Evolutionary conservation across 2,113 vertebrate species (phyloP).

Genomic region (Hiodon alosoides): DNA sequence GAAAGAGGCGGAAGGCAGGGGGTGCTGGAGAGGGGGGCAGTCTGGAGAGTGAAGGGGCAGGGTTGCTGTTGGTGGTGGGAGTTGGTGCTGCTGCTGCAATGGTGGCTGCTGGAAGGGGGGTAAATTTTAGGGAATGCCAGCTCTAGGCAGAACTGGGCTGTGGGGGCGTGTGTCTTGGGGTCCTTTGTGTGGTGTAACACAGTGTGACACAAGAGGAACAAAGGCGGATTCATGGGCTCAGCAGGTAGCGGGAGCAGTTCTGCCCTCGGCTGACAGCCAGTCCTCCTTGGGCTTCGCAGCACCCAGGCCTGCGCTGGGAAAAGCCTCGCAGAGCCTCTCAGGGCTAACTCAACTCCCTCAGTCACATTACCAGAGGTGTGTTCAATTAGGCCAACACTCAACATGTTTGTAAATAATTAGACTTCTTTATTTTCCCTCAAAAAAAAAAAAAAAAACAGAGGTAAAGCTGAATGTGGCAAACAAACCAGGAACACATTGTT

Average conservation of each 20-base stretch:
- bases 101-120: constrained; percentile 64
- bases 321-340: constrained; percentile 51
- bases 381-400: background rate
- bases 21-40: constrained; percentile 28
- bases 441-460: background rate
- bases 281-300: constrained; percentile 55
- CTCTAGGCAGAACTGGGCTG: constrained; percentile 77
- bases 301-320: constrained; percentile 67
- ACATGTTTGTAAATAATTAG: background rate
- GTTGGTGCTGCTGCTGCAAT: constrained; percentile 40
- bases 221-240: constrained; percentile 96
- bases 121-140: constrained; percentile 83
- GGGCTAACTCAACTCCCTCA: constrained; percentile 28
- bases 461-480: background rate
- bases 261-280: constrained; percentile 63
- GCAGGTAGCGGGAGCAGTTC: constrained; percentile 88
- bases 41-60: background rate
- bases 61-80: constrained; percentile 36
- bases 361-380: constrained; percentile 29
- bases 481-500: background rate
- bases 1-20: constrained; percentile 36
- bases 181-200: constrained; percentile 91
- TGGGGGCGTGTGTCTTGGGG: constrained; percentile 79
- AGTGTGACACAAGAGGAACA: constrained; percentile 96
- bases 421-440: background rate